Conservation (phyloP, 2,888 invertebrate species). For the Herminia tarsipennalis region DNA sequence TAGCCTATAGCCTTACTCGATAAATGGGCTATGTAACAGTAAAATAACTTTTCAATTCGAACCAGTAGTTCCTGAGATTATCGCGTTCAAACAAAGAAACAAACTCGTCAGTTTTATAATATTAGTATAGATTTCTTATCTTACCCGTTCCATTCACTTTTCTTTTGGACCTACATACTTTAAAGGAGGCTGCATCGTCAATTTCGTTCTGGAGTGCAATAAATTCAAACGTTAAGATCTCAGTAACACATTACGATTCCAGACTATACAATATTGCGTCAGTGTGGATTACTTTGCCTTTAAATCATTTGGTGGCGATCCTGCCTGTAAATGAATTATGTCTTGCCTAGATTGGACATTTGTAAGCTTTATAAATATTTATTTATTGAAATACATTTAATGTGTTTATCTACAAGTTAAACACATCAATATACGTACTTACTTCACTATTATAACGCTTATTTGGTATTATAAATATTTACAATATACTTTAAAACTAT, state of each 20-base stretch:
- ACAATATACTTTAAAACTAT: constrained; percentile 38
- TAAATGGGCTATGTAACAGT: no score
- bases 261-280: constrained; percentile 57
- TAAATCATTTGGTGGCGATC: constrained; percentile 56
- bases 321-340: constrained; percentile 29
- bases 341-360: constrained; percentile 30
- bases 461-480: constrained; percentile 36
- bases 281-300: constrained; percentile 57
- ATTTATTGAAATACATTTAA: constrained; percentile 37
- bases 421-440: constrained; percentile 31
- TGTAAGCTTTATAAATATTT: constrained; percentile 40
- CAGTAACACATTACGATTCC: constrained; percentile 58
- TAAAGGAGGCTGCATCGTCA: constrained; percentile 25
- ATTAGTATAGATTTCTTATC: no score
- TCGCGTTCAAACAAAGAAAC: no score
- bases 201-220: constrained; percentile 37
- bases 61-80: no score
- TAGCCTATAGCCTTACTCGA: no score
- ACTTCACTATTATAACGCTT: constrained; percentile 21
- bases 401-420: constrained; percentile 35
- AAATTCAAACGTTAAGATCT: constrained; percentile 57
- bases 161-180: constrained; percentile 25
- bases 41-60: no score
- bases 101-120: no score
- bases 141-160: constrained; percentile 9